A percentile compares a stretch with the other conserved stretches of the same genome.
Conservation (phyloP, 1,140 invertebrate species). For the Phymastichus coffea region DNA sequence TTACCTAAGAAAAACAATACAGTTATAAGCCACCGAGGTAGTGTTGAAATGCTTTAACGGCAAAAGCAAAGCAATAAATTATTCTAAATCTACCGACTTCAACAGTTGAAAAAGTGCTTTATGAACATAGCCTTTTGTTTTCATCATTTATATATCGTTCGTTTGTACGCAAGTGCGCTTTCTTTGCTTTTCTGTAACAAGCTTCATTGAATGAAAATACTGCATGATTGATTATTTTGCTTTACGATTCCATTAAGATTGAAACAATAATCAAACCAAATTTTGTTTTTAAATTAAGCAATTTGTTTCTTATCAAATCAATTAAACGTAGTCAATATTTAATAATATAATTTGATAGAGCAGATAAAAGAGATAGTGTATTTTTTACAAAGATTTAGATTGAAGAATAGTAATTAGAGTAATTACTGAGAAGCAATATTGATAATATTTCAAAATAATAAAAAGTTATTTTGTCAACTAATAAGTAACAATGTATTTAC, state of each 20-base stretch:
- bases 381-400: not conserved
- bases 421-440: conserved; percentile 9
- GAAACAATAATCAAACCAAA: not conserved
- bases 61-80: conserved; percentile 4
- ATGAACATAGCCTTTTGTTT: too few species aligned
- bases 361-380: not conserved
- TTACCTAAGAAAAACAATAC: not conserved
- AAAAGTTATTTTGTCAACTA: conserved; percentile 11
- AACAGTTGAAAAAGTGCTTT: not conserved
- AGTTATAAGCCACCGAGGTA: too few species aligned
- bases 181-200: too few species aligned
- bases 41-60: not conserved
- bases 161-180: too few species aligned
- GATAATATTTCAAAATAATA: not conserved
- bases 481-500: conserved; percentile 13
- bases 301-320: not conserved
- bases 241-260: too few species aligned
- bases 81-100: not conserved
- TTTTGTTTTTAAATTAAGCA: not conserved
- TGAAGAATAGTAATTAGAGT: not conserved
- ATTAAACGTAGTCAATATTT: not conserved
- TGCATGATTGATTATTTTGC: too few species aligned
- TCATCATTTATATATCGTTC: too few species aligned
- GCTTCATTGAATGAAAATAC: too few species aligned
- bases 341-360: not conserved